Base-by-base conservation (phyloP, 2,797 vertebrate genomes). In the Ctenochaetus hawaiiensis region DNA sequence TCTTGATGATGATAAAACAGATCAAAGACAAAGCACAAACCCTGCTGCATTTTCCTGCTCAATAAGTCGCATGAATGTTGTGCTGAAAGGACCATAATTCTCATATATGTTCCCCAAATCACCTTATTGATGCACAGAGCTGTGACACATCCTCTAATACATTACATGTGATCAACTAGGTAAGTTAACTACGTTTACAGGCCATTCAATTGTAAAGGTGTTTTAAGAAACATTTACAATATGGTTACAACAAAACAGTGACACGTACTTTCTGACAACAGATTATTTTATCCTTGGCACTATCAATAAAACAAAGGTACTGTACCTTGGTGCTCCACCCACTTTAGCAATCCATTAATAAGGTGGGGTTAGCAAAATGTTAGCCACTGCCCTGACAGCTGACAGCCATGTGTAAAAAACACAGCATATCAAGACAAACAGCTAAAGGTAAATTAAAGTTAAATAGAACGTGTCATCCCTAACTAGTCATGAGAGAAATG, bases 31-130 rank as follows among this genome's bases (percentile, higher is more conserved):
- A 47, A 56, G 67, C 71, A 54, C 51, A 68, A 37, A 57, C 53
- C 59, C 23, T 17, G 53, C 39, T 39, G 74, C 52, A 63, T 78
- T 72, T 52, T 72, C 37, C 52, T 60, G 81, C 60, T 76, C 52
- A 45, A 4, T 37, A 34, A 72, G 12, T 62, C 48, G 22, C 12
- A 61, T 49, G 70, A 66, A 62, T 61, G 8, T 20, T 34, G 17
- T 23, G 14, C 8, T 70, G 18, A 73, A 75, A 74, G 66, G 37
- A 45, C 37, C 54, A 6, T 8, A 41, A 48, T 54, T 58, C 49
- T 54, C 48, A 58, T 39, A 39, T 71, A 13, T 41, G 64, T 43
- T 51, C 45, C 14, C 17, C n/a, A 2, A 12, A 43, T 65, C 18
- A 37, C 30, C 58, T 61, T 5, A 22, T 66, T 37, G 39, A 5